Base-by-base conservation (phyloP, 2,113 vertebrate genomes). In the Prochilodus magdalenae region DNA sequence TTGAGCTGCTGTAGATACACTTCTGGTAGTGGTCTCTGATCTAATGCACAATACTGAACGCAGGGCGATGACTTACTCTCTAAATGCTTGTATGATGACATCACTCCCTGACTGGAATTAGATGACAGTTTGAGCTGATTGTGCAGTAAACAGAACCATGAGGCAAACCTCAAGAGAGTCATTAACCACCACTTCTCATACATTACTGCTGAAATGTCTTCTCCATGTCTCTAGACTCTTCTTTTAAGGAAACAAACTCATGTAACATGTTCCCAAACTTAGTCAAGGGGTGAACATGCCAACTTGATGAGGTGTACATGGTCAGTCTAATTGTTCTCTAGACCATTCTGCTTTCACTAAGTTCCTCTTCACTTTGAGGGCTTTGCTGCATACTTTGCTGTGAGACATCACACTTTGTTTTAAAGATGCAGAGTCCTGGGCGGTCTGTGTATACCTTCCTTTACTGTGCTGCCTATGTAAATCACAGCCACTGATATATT, bases 81-180 rank as follows among this genome's bases (percentile, higher is more conserved):
- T 63, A 62, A 79, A 80, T 20, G 18, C 53, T 72, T 70, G 72
- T 30, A 40, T 29, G 5, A n/a, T 85, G 81, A 87, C 82, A 79
- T 89, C 87, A 90, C 53, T 40, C 0, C 49, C 47, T 77, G 79
- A 66, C 62, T 57, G 74, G 73, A 20, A 75, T 79, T 65, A 80
- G 79, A 87, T 60, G 74, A 84, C 63, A 55, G 62, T 74, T 62
- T 30, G 29, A 18, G 73, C 65, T 79, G 75, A 79, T 76, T 47
- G 26, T 72, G 57, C 74, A 69, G 85, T 77, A 73, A 79, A 76
- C 74, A 82, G 24, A 24, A 40, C 59, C 27, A 8, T 44, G 36
- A 87, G 59, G 57, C 62, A 83, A 79, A 78, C 77, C 80, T 71
- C 79, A 77, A 29, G 55, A 71, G 47, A 69, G 51, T 67, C 47